phyloP scores from a whole-genome alignment of 1,140 invertebrate species.

The Agrypnia vestita region DNA sequence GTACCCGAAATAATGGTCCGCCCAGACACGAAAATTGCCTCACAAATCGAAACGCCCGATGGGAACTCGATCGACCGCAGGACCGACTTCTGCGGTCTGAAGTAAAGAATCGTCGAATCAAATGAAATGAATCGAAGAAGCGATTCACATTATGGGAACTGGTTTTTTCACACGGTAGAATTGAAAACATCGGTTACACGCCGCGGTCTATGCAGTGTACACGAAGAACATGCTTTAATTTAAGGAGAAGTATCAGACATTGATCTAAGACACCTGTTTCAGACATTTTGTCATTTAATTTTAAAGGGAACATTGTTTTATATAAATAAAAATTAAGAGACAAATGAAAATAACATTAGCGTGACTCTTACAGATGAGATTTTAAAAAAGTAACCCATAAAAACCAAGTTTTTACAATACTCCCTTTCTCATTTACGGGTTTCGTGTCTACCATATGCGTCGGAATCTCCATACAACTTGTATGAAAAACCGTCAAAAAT shows the following conservation, averaged over 20 bases:
- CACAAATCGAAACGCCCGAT: constrained; percentile 7
- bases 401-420: too few relatives aligned
- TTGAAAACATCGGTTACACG: background rate
- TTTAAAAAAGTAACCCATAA: too few relatives aligned
- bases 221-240: too few relatives aligned
- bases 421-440: too few relatives aligned
- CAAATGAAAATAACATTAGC: too few relatives aligned
- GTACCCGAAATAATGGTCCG: background rate
- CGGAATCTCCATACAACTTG: too few relatives aligned
- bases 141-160: constrained; percentile 31
- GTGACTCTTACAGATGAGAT: too few relatives aligned
- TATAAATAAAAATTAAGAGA: too few relatives aligned
- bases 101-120: constrained; percentile 41
- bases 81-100: constrained; percentile 1
- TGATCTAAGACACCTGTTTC: background rate
- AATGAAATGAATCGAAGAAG: constrained; percentile 27
- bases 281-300: background rate
- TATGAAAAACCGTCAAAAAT: too few relatives aligned
- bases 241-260: background rate
- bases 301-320: too few relatives aligned
- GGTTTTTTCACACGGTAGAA: constrained; percentile 35
- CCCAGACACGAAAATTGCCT: constrained; percentile 9
- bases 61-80: constrained; percentile 17
- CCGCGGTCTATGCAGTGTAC: background rate
- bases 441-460: too few relatives aligned